Evolutionary conservation across 2,797 vertebrate genomes (phyloP), one percentile per base, ranked within the genome.

Genomic region (Rhabdophis nuchalis): DNA sequence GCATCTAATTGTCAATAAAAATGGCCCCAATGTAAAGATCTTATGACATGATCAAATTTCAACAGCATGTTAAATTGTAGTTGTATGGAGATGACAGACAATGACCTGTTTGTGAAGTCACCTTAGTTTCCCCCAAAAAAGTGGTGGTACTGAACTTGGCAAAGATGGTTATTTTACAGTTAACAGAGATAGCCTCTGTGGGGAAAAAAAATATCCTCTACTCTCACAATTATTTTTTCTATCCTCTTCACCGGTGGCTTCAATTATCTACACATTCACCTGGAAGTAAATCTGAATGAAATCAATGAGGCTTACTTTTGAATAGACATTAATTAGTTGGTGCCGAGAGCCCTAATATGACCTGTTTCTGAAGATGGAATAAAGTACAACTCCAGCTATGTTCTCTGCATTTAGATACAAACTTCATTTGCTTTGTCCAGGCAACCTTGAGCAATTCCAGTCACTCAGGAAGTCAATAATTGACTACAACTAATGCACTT

Each of bases 401-500:
- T 36, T 52, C 36, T 77, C 29, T 90, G 85, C 89, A 50, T 90
- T 90, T 61, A 87, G 64, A 88, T 36, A 57, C 14, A 87, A 88
- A 53, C 20, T 87, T 93, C 50, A 61, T 56, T 88, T 93, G 68
- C 89, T 93, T 90, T 90, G 64, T 82, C 89, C 56, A 93, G 56
- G 92, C 92, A 93, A 93, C 92, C 92, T 93, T 90, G 92, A 90
- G 57, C 89, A 93, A 54, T 89, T 88, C n/a, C 9, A 41, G 0
- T 6, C 36, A 36, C 1, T 93, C 91, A 53, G 89, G 87, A 92
- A 68, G 1, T 93, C 13, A 87, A 61, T 93, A 41, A 57, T 94
- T 95, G 92, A 89, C 87, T 85, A 18, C 6, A 54, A 86, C 72
- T 93, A 94, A 92, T 93, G 46, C 23, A 82, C 56, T 20, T 94